Base-by-base conservation (phyloP, 2,113 vertebrate species). In the Cottus gobio region DNA sequence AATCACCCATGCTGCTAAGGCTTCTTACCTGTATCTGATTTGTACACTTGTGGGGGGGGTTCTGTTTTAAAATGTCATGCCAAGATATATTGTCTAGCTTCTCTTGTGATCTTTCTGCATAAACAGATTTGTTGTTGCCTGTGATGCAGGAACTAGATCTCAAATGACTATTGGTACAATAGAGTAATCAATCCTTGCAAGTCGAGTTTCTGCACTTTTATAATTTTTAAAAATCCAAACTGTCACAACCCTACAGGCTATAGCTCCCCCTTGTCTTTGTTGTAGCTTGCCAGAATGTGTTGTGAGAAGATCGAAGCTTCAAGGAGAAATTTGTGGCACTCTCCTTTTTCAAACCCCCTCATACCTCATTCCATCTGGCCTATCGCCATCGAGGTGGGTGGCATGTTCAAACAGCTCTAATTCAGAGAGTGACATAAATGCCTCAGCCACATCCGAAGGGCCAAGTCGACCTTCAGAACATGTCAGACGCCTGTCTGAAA, bases 371-470 rank as follows among this genome's bases (percentile, higher is more conserved):
- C 83, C 69, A 80, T 86, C 83, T 86, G 76, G 84, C 85, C 82
- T 75, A 54, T 75, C 50, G 68, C 89, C 79, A 82, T 64, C 12
- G 28, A 88, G 80, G 80, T 85, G 84, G 86, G 82, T 82, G 87
- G 83, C 71, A 90, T 83, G 87, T 89, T 91, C 84, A 86, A 87
- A 81, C 82, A 74, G 79, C 84, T 87, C 81, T 88, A 88, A 91
- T 87, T 89, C 86, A 91, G 61, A 85, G 71, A 87, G 81, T 80
- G 87, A 92, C 87, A 90, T 87, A 85, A 89, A 86, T 65, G 83
- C 62, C 75, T 84, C 57, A 46, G 80, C 64, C 68, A 79, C 83
- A 72, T 85, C 85, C 66, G 1, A 68, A 77, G 82, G 88, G 86
- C 67, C 75, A 58, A 67, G 75, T 86, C 63, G 89, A 92, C 90